phyloP scores from a whole-genome alignment of 2,888 invertebrate species.

The Pycnomerus fuliginosus region DNA sequence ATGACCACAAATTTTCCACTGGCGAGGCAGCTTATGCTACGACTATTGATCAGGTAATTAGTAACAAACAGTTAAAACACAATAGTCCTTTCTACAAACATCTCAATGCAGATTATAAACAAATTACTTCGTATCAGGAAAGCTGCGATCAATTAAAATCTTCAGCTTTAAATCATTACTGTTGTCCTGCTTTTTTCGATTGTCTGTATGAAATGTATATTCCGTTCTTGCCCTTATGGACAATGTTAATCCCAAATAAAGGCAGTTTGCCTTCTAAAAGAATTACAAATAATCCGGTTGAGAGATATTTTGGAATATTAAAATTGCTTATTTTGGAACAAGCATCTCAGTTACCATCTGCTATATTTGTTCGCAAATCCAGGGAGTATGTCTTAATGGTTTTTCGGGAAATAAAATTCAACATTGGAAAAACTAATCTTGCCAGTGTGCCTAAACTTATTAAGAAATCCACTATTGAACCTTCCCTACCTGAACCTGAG shows the following conservation, averaged over 20 bases:
- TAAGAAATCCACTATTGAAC: too few species aligned
- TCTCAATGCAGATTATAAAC: not conserved
- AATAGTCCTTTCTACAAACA: not conserved
- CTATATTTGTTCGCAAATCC: not conserved
- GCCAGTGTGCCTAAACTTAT: too few species aligned
- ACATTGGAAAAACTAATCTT: not conserved
- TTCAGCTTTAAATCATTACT: not conserved
- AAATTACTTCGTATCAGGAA: not conserved
- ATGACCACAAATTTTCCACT: too few species aligned
- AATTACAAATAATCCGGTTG: not conserved
- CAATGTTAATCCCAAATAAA: not conserved
- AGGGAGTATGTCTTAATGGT: not conserved
- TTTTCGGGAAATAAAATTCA: not conserved
- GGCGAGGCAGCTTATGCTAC: too few species aligned
- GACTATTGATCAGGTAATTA: too few species aligned
- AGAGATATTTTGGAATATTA: slow-evolving; percentile 28
- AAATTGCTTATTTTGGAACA: slow-evolving; percentile 20
- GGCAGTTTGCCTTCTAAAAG: too few species aligned
- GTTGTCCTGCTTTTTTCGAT: not conserved
- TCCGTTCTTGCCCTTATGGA: not conserved
- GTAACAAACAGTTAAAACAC: not conserved
- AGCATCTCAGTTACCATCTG: not conserved
- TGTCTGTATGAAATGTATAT: not conserved
- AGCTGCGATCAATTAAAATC: not conserved
- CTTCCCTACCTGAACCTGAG: too few species aligned